phyloP scores from a whole-genome alignment of 2,797 vertebrate genomes.

The Cuculus canorus region DNA sequence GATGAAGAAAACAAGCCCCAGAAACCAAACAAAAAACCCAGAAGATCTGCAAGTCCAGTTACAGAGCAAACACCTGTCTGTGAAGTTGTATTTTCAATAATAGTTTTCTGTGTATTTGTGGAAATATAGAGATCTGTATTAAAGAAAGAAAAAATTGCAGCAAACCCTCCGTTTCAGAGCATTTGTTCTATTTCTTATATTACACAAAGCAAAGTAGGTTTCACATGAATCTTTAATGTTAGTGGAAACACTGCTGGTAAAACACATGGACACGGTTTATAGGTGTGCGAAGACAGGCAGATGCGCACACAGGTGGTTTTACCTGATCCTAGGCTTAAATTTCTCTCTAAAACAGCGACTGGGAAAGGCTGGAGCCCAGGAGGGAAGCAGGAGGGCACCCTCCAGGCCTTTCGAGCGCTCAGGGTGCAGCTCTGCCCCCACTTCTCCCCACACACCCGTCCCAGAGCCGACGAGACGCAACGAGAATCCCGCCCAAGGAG shows the following conservation, averaged over 20 bases:
- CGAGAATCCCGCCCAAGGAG: not conserved
- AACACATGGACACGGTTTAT: not conserved
- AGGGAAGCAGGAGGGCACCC: no score
- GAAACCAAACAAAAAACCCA: not conserved
- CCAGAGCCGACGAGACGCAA: not conserved
- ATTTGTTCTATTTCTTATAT: not conserved
- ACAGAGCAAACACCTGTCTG: not conserved
- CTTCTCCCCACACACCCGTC: no score
- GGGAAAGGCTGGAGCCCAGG: no score
- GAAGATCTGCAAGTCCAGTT: not conserved
- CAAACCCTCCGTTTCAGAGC: not conserved
- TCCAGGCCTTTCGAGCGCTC: not conserved
- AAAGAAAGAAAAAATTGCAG: not conserved
- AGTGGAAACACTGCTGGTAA: not conserved
- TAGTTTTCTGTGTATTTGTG: not conserved
- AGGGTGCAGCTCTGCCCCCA: rapidly evolving
- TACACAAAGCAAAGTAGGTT: not conserved
- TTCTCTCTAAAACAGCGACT: not conserved
- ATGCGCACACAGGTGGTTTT: no score
- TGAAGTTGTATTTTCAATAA: not conserved
- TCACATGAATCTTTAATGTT: not conserved
- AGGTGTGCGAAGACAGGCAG: no score
- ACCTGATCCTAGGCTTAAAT: not conserved
- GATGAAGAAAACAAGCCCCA: constrained; percentile 18
- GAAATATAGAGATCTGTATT: not conserved